Evolutionary conservation across 2,113 vertebrate genomes (phyloP), one percentile per base, ranked within the genome.

Genomic region (Vombatus ursinus): DNA sequence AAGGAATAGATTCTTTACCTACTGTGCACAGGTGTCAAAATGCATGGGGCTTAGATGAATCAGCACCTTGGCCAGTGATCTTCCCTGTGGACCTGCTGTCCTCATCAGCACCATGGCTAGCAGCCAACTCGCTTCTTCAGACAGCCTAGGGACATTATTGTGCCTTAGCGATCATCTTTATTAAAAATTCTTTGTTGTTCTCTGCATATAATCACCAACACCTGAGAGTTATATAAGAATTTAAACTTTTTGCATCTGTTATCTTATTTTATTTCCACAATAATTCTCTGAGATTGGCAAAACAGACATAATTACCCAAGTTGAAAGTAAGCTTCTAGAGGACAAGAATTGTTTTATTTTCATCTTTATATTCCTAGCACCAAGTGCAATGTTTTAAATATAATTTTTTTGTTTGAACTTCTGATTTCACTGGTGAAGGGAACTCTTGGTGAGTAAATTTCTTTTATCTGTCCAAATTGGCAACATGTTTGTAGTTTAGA

Each of bases 1-100:
- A 84, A 84, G n/a, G 37, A 84, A 84, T 84, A 44, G 68, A 23
- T 84, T 84, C 44, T 84, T 84, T 84, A 84, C 68, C 68, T 84
- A 84, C n/a, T 84, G 37, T 84, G 68, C 19, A 84, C 68, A 84
- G 68, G 68, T 84, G 68, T 84, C 68, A 84, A 84, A 84, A 84
- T 84, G n/a, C n/a, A n/a, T 84, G 68, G 68, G 68, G n/a, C 68
- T 84, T 84, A 84, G n/a, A 84, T 84, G 68, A 84, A 84, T 84
- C 68, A 84, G 68, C n/a, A 84, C 68, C 68, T 44, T n/a, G 68
- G 68, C 68, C 68, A 84, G 68, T 84, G 19, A 84, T 84, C n/a
- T 23, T 84, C 68, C n/a, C 68, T 44, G 68, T 44, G 68, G 68
- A 84, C 16, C n/a, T 2, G 68, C 68, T 23, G 19, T n/a, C 68